phyloP scores from a whole-genome alignment of 1,140 invertebrate genomes.

The Tetramorium parvispinum region DNA sequence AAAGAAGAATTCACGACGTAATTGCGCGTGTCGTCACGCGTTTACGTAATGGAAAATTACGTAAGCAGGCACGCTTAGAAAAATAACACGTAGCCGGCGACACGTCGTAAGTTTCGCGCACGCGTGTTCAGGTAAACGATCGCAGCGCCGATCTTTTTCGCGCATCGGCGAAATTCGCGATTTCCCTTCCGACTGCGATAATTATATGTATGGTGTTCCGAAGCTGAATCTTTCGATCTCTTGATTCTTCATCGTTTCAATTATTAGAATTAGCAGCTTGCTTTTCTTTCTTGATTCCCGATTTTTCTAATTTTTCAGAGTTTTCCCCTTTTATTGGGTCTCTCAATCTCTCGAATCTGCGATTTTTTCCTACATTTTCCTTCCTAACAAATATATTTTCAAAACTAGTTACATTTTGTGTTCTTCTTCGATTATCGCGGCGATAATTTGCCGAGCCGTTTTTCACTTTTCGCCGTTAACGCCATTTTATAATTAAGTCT shows the following conservation, averaged over 20 bases:
- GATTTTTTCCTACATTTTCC: background rate
- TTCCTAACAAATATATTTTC: background rate
- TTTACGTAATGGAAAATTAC: constrained; percentile 60
- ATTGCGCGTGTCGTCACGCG: constrained; percentile 55
- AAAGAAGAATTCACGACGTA: constrained; percentile 45
- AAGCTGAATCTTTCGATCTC: background rate
- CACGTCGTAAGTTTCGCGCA: constrained; percentile 7
- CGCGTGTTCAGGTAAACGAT: background rate
- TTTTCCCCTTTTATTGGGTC: background rate
- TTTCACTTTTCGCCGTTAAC: background rate
- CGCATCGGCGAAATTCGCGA: background rate
- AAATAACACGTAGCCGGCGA: constrained; percentile 19
- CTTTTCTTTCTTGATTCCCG: background rate
- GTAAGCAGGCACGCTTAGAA: constrained; percentile 42
- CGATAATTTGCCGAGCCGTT: background rate
- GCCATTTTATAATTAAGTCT: background rate
- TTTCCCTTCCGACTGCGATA: background rate
- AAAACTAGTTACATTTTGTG: background rate
- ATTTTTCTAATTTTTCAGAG: background rate
- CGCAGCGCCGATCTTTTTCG: constrained; percentile 1
- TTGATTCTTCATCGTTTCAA: background rate
- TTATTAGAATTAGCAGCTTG: background rate
- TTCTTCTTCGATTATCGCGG: background rate
- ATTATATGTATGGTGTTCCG: background rate
- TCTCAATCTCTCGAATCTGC: background rate